A percentile compares a stretch with the other conserved stretches of the same genome.
Conservation (phyloP, 2,113 vertebrate species). For the Candoia aspera region DNA sequence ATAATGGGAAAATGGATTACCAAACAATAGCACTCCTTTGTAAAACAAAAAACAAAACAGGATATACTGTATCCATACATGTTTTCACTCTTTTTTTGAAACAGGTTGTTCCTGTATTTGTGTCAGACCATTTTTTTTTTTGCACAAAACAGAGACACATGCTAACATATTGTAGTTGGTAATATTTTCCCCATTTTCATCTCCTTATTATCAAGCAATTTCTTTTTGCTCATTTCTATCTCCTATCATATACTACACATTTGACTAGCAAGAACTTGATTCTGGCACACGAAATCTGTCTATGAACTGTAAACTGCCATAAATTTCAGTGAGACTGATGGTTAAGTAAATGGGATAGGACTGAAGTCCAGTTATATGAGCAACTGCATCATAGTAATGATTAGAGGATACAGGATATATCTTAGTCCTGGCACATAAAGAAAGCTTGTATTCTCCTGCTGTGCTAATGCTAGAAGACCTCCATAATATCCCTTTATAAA, state of each 20-base stretch:
- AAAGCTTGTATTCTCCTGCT: neutral
- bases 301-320: neutral
- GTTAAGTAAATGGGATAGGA: neutral
- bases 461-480: neutral
- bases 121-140: neutral
- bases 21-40: slow-evolving; percentile 45
- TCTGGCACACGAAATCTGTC: neutral
- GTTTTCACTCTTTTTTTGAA: slow-evolving; percentile 9
- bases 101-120: neutral
- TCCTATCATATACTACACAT: neutral
- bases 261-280: neutral
- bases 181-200: neutral
- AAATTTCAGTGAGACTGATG: neutral
- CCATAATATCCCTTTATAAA: neutral
- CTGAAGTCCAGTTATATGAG: neutral
- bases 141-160: neutral
- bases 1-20: slow-evolving; percentile 61
- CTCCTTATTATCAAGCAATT: slow-evolving; percentile 15
- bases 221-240: neutral
- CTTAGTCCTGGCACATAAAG: neutral
- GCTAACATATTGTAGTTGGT: neutral
- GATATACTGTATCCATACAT: neutral
- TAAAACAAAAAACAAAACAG: slow-evolving; percentile 6
- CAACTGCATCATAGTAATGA: neutral
- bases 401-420: neutral